These are phyloP conservation scores for Lutraria rhynchaena DNA, from an alignment of 1,140 invertebrate genomes.

Conservation along the genomic window DNA sequence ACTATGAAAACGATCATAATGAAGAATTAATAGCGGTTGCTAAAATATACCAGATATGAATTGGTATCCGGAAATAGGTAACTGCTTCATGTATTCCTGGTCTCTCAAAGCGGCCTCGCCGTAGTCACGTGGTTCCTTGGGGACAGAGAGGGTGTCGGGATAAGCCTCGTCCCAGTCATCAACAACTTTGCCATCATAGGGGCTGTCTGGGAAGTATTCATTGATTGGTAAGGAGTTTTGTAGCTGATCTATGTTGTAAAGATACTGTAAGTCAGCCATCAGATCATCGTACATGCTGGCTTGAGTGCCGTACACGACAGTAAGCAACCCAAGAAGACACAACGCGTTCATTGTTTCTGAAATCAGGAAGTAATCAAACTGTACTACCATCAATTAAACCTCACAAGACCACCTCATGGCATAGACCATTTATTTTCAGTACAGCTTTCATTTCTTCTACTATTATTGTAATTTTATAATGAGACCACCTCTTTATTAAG, in stretches of 20 bases:
- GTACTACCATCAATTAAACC: no score
- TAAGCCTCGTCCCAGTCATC: slow-evolving; percentile 38
- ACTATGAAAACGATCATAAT: no score
- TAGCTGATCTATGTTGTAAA: slow-evolving; percentile 45
- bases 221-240: background rate
- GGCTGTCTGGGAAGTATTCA: slow-evolving; percentile 1
- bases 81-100: slow-evolving; percentile 59
- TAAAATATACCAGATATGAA: slow-evolving; percentile 59
- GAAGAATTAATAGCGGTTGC: no score
- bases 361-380: no score
- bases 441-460: no score
- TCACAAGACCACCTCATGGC: no score
- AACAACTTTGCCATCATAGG: slow-evolving; percentile 15
- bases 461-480: no score
- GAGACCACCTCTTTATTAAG: no score
- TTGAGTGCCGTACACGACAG: background rate
- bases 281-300: slow-evolving; percentile 23
- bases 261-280: slow-evolving; percentile 36
- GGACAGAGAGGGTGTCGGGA: slow-evolving; percentile 37
- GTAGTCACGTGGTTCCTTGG: slow-evolving; percentile 55
- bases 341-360: slow-evolving; percentile 5
- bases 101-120: slow-evolving; percentile 54
- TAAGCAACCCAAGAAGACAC: slow-evolving; percentile 4
- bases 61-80: slow-evolving; percentile 58
- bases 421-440: no score